Conservation (phyloP, 1,140 invertebrate species). For the Anastrepha ludens region DNA sequence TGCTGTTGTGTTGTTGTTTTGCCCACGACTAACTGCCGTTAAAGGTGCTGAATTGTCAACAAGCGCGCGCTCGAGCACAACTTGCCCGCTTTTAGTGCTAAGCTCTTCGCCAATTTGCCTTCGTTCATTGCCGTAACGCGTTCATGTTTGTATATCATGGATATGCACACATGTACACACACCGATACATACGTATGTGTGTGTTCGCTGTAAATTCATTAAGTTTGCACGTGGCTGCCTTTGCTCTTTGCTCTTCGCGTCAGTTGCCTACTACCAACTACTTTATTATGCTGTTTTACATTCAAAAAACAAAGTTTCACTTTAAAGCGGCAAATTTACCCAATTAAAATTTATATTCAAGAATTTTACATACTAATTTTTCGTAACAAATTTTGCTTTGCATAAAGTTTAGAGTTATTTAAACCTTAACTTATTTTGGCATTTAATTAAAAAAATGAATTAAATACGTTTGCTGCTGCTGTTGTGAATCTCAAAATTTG, state of each 20-base stretch:
- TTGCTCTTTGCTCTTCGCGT: neutral
- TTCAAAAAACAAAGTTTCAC: neutral
- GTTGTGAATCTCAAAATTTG: no score
- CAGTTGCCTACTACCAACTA: neutral
- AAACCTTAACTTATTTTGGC: neutral
- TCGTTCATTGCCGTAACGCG: neutral
- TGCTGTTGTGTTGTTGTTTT: constrained; percentile 5
- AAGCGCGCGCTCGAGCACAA: neutral
- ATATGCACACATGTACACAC: neutral
- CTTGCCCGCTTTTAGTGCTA: neutral
- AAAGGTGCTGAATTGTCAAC: constrained; percentile 45
- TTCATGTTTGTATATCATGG: neutral
- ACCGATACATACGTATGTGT: neutral
- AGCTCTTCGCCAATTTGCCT: neutral
- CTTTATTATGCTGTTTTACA: constrained; percentile 37
- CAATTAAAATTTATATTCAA: neutral
- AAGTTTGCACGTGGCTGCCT: constrained; percentile 24
- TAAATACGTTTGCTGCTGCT: no score
- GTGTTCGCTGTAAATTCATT: constrained; percentile 4
- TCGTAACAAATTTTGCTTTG: neutral
- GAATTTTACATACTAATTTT: neutral
- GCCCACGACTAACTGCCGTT: constrained; percentile 3
- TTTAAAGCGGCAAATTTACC: neutral
- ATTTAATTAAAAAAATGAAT: neutral
- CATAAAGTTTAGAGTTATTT: neutral